A percentile compares a stretch with the other conserved stretches of the same genome.
Conservation (phyloP, 2,888 invertebrate genomes). For the Torymus texanus region DNA sequence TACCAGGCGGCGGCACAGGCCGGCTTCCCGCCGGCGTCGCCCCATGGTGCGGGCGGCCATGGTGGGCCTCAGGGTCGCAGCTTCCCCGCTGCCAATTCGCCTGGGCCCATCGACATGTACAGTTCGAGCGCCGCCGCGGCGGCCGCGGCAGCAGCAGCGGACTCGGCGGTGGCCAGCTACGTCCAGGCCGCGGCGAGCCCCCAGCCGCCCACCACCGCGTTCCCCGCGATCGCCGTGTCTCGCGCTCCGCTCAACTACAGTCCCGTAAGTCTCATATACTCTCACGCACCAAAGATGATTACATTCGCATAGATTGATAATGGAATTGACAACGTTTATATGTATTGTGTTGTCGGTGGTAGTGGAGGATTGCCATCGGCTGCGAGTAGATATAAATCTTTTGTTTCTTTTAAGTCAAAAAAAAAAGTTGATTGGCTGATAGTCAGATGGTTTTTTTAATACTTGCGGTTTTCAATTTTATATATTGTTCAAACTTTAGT, state of each 20-base stretch:
- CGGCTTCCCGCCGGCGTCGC: conserved; percentile 89
- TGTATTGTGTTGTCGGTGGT: too few relatives aligned
- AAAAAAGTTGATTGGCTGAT: too few relatives aligned
- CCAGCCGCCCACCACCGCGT: conserved; percentile 90
- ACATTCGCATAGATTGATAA: too few relatives aligned
- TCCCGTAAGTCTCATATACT: conserved; percentile 82
- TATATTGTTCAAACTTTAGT: too few relatives aligned
- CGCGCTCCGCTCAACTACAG: conserved; percentile 94
- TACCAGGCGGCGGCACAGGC: conserved; percentile 88
- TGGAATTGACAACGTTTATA: too few relatives aligned
- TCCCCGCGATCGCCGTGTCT: conserved; percentile 95
- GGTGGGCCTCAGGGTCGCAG: conserved; percentile 81
- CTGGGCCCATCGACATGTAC: conserved; percentile 95
- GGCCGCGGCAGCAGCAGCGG: conserved; percentile 77
- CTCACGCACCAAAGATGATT: too few relatives aligned
- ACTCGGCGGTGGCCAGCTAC: conserved; percentile 89
- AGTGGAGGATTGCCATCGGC: too few relatives aligned
- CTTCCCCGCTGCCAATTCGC: conserved; percentile 94
- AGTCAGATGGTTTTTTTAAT: too few relatives aligned
- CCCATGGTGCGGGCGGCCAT: conserved; percentile 81
- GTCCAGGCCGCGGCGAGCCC: conserved; percentile 97
- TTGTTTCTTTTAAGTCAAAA: too few relatives aligned
- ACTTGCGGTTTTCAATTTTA: too few relatives aligned
- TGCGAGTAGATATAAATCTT: too few relatives aligned
- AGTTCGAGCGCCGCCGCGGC: conserved; percentile 86